These are phyloP conservation scores for Pseudomugil gertrudae DNA, from an alignment of 2,797 vertebrate species.

Conservation along the genomic window DNA sequence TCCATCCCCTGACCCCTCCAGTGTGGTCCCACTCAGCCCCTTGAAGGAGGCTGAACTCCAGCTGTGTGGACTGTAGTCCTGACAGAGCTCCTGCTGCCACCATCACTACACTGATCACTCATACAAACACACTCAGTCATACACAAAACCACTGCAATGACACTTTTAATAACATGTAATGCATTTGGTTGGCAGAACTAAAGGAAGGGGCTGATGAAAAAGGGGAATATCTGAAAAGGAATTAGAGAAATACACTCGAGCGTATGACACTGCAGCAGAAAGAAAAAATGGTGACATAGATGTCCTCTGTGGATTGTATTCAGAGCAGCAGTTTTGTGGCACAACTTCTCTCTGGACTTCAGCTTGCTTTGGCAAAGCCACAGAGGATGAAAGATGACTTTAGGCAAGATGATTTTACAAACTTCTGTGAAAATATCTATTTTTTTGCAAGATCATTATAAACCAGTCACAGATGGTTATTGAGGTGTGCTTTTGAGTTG, in stretches of 20 bases:
- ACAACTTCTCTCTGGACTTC: constrained; percentile 79
- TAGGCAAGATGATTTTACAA: constrained; percentile 77
- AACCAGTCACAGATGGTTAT: constrained; percentile 81
- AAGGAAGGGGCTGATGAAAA: constrained; percentile 69
- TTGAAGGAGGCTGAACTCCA: constrained; percentile 89
- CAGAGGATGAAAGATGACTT: constrained; percentile 73
- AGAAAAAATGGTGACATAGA: constrained; percentile 46
- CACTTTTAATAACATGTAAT: constrained; percentile 51
- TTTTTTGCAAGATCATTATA: constrained; percentile 76
- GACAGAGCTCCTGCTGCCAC: constrained; percentile 72
- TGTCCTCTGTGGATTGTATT: constrained; percentile 75
- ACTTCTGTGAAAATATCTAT: constrained; percentile 78
- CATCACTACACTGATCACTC: constrained; percentile 55
- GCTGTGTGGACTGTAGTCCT: constrained; percentile 82
- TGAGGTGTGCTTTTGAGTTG: constrained; percentile 79
- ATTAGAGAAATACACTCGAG: constrained; percentile 61
- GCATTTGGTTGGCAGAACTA: constrained; percentile 69
- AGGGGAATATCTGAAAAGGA: constrained; percentile 69
- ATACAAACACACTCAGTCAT: constrained; percentile 30
- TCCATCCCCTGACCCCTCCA: constrained; percentile 82
- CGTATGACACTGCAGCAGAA: constrained; percentile 66
- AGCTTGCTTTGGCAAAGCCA: constrained; percentile 76
- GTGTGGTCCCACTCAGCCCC: constrained; percentile 83
- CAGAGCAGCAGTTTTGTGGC: constrained; percentile 77
- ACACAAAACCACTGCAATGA: constrained; percentile 42